Conservation (phyloP, 2,888 invertebrate genomes). For the Lamellibrachia columna region DNA sequence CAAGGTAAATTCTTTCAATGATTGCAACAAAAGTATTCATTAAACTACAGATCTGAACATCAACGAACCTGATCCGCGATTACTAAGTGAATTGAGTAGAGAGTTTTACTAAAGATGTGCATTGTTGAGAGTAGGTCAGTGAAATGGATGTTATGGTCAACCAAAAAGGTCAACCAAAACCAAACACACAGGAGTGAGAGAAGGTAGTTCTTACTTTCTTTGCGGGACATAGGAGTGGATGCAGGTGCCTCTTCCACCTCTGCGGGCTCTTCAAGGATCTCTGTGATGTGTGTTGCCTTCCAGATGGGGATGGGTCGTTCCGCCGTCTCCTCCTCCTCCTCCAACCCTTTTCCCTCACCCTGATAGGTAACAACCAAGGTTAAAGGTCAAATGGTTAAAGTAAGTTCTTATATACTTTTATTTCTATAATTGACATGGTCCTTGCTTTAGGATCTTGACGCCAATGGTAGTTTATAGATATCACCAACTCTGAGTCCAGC, state of each 20-base stretch:
- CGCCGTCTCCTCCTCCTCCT: conserved; percentile 53
- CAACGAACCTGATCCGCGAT: too few relatives aligned
- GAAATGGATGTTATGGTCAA: too few relatives aligned
- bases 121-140: too few relatives aligned
- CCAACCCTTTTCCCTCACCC: conserved; percentile 25
- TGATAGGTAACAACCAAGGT: neutral
- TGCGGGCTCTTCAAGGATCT: conserved; percentile 57
- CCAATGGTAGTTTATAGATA: too few relatives aligned
- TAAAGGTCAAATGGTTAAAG: neutral
- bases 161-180: neutral
- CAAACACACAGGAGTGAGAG: neutral
- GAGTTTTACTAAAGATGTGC: too few relatives aligned
- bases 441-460: too few relatives aligned
- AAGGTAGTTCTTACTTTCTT: conserved; percentile 24
- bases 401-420: neutral
- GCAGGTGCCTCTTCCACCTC: conserved; percentile 49
- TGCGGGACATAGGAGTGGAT: neutral
- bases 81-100: too few relatives aligned
- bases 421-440: neutral
- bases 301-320: conserved; percentile 59
- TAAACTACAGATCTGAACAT: too few relatives aligned
- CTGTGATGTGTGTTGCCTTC: conserved; percentile 60
- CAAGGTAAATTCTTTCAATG: too few relatives aligned
- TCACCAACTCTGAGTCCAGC: too few relatives aligned
- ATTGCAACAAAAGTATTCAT: too few relatives aligned